phyloP scores from a whole-genome alignment of 2,888 invertebrate genomes.

The Lasioglossum villosulum region DNA sequence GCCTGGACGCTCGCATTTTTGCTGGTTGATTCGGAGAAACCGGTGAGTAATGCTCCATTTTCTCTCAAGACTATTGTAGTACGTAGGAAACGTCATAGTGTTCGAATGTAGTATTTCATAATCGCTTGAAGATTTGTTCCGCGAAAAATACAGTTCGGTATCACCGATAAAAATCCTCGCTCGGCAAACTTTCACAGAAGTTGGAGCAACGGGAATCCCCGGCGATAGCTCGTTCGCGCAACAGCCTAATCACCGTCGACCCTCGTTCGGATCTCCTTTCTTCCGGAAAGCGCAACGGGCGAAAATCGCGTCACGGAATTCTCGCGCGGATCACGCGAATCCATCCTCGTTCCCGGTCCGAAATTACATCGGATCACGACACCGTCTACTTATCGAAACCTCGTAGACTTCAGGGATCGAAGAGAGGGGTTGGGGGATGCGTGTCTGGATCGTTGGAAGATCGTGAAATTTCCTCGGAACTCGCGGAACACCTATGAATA shows the following conservation, averaged over 20 bases:
- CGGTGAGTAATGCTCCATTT: neutral
- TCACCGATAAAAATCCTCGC: neutral
- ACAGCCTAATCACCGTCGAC: slow-evolving; percentile 10
- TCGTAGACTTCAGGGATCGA: neutral
- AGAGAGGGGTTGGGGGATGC: neutral
- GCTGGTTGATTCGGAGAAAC: neutral
- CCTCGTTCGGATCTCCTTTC: slow-evolving; percentile 4
- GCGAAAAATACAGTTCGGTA: neutral
- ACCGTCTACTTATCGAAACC: slow-evolving; percentile 52
- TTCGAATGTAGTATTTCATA: neutral
- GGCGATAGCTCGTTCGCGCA: slow-evolving; percentile 2
- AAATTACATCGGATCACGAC: slow-evolving; percentile 62
- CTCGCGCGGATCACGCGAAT: slow-evolving; percentile 44
- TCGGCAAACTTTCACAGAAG: neutral
- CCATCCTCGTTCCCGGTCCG: slow-evolving; percentile 6
- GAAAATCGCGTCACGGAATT: slow-evolving; percentile 27
- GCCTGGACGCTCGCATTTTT: neutral
- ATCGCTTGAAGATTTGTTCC: neutral
- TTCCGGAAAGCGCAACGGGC: neutral
- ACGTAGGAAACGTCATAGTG: neutral
- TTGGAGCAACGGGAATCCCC: neutral
- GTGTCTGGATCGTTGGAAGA: slow-evolving; percentile 47
- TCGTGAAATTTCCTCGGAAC: slow-evolving; percentile 46
- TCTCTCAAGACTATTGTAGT: neutral
- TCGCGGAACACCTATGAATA: slow-evolving; percentile 52